phyloP scores from a whole-genome alignment of 2,113 vertebrate genomes.

The Caranx melampygus region DNA sequence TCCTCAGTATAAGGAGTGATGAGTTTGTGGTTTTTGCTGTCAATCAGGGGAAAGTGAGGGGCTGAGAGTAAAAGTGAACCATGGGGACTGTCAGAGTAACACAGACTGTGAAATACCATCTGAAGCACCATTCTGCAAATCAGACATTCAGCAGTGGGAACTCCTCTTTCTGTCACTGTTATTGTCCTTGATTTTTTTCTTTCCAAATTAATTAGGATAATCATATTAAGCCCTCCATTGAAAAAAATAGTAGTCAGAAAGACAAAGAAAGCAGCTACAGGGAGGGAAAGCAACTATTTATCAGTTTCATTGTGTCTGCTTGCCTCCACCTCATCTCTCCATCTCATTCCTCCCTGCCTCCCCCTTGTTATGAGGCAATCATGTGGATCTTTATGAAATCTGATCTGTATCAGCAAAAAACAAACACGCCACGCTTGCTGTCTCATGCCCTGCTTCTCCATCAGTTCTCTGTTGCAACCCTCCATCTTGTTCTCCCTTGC shows the following conservation, averaged over 20 bases:
- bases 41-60: slow-evolving; percentile 56
- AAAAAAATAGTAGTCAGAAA: slow-evolving; percentile 33
- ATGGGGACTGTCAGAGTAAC: slow-evolving; percentile 48
- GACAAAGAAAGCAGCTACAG: slow-evolving; percentile 62
- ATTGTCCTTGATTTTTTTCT: slow-evolving; percentile 40
- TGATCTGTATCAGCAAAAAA: slow-evolving; percentile 77
- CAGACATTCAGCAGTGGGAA: slow-evolving; percentile 31
- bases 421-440: slow-evolving; percentile 48
- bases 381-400: slow-evolving; percentile 82
- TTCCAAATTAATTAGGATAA: slow-evolving; percentile 60
- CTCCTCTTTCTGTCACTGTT: slow-evolving; percentile 38
- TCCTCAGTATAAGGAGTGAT: slow-evolving; percentile 45
- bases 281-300: slow-evolving; percentile 68
- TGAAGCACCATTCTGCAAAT: slow-evolving; percentile 47
- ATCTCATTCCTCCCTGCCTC: slow-evolving; percentile 66
- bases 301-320: slow-evolving; percentile 67
- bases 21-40: slow-evolving; percentile 56
- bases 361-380: slow-evolving; percentile 80
- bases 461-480: slow-evolving; percentile 50
- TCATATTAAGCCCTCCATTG: slow-evolving; percentile 39
- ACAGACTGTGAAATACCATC: slow-evolving; percentile 35
- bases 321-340: slow-evolving; percentile 64
- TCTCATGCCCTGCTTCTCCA: slow-evolving; percentile 52
- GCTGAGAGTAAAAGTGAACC: slow-evolving; percentile 45
- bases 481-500: slow-evolving; percentile 67